phyloP scores from a whole-genome alignment of 2,113 vertebrate genomes.

The Odontophorus gujanensis region DNA sequence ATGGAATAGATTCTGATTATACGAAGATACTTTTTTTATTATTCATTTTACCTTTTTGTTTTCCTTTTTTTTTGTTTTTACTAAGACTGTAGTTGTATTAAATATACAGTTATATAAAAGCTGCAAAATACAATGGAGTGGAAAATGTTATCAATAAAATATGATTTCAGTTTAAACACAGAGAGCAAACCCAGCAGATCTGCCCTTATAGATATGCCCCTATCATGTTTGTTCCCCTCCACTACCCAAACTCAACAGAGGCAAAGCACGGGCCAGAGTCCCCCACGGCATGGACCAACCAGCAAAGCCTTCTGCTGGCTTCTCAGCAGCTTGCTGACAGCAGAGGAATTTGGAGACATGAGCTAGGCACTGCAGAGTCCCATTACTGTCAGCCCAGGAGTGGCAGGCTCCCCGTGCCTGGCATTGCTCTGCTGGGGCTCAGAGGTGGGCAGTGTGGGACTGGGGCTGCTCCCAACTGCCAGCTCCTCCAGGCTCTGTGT shows the following conservation, averaged over 20 bases:
- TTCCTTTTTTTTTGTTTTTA: neutral
- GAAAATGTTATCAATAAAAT: neutral
- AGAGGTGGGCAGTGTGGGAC: neutral
- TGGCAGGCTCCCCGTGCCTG: neutral
- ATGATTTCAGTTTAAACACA: fast-evolving
- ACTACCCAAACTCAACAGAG: neutral
- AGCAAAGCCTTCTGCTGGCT: neutral
- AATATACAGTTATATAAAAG: neutral
- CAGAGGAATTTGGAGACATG: neutral
- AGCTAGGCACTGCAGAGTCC: neutral
- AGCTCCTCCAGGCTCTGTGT: too few species aligned
- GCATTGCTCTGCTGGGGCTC: fast-evolving
- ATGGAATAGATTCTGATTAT: neutral
- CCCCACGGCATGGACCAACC: fast-evolving
- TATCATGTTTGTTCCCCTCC: neutral
- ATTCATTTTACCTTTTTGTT: neutral
- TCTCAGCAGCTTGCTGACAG: neutral
- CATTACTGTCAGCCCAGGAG: neutral
- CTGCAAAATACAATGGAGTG: neutral
- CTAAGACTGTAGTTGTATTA: neutral
- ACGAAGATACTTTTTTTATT: neutral
- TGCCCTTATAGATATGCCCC: neutral
- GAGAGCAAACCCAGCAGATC: neutral
- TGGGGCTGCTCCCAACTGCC: neutral
- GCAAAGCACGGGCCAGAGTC: neutral